Conservation (phyloP, 2,888 invertebrate species). For the Chrysolina americana region DNA sequence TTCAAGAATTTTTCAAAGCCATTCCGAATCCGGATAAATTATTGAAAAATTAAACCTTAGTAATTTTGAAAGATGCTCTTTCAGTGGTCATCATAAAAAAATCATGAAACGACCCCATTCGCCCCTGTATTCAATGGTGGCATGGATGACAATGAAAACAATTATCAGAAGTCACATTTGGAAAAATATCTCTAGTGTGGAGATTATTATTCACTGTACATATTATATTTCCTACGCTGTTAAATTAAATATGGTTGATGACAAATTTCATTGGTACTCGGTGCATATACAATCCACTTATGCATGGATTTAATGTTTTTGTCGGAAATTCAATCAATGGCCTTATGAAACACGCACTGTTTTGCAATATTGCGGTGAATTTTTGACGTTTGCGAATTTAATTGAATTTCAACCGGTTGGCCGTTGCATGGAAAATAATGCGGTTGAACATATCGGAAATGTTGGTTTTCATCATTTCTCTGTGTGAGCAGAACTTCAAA, state of each 20-base stretch:
- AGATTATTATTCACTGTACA: neutral
- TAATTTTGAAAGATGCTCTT: too few species aligned
- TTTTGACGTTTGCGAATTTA: neutral
- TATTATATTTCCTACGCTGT: neutral
- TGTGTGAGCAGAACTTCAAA: neutral
- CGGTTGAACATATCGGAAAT: neutral
- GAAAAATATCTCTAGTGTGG: neutral
- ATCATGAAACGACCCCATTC: too few species aligned
- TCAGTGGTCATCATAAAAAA: too few species aligned
- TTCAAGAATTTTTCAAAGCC: too few species aligned
- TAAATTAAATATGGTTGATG: neutral
- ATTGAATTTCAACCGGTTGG: constrained; percentile 1
- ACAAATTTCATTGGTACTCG: neutral
- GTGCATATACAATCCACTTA: neutral
- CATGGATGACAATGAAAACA: too few species aligned
- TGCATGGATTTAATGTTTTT: neutral
- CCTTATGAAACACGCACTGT: neutral
- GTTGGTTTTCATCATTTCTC: neutral
- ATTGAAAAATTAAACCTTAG: too few species aligned
- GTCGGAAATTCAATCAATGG: constrained; percentile 5
- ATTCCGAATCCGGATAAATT: too few species aligned
- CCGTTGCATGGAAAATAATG: neutral
- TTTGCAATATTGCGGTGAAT: constrained; percentile 7
- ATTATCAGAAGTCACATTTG: neutral
- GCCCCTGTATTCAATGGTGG: too few species aligned